These are phyloP conservation scores for Cynodonichthys magdalenae DNA, from an alignment of 2,797 vertebrate genomes.

Conservation along the genomic window DNA sequence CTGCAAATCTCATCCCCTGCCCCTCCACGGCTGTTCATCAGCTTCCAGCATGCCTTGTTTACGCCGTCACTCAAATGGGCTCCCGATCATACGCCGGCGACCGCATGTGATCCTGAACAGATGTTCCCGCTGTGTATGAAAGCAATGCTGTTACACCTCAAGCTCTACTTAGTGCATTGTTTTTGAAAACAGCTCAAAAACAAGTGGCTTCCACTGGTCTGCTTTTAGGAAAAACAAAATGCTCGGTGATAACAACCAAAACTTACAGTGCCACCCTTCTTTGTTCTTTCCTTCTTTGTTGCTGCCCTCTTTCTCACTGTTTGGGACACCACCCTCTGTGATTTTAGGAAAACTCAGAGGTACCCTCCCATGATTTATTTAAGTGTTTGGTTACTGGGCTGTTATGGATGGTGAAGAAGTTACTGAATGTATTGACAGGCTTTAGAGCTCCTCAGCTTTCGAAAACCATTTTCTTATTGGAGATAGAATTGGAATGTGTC, in stretches of 20 bases:
- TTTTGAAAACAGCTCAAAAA: conserved; percentile 47
- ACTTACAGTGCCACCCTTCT: conserved; percentile 83
- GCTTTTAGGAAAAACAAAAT: conserved; percentile 50
- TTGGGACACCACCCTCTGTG: conserved; percentile 64
- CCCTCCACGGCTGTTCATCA: conserved; percentile 47
- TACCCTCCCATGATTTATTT: conserved; percentile 44
- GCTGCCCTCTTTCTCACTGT: conserved; percentile 46
- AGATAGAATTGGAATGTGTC: conserved; percentile 46
- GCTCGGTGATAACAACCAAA: conserved; percentile 78
- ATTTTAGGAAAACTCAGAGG: conserved; percentile 70
- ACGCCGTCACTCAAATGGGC: conserved; percentile 42
- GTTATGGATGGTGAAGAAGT: conserved; percentile 43
- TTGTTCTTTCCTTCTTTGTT: conserved; percentile 19
- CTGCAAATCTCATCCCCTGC: conserved; percentile 1
- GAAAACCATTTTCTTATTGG: conserved; percentile 22
- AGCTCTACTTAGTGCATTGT: conserved; percentile 30
- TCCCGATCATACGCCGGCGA: conserved; percentile 36
- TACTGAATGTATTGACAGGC: conserved; percentile 37
- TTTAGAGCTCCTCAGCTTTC: conserved; percentile 31
- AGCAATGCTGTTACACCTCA: conserved; percentile 45
- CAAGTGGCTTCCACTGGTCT: conserved; percentile 40
- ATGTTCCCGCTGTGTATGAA: conserved; percentile 55
- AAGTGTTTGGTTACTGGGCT: conserved; percentile 52
- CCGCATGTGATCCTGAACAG: conserved; percentile 55
- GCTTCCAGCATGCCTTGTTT: conserved; percentile 59